phyloP scores from a whole-genome alignment of 2,113 vertebrate species.

The Centropristis striata region DNA sequence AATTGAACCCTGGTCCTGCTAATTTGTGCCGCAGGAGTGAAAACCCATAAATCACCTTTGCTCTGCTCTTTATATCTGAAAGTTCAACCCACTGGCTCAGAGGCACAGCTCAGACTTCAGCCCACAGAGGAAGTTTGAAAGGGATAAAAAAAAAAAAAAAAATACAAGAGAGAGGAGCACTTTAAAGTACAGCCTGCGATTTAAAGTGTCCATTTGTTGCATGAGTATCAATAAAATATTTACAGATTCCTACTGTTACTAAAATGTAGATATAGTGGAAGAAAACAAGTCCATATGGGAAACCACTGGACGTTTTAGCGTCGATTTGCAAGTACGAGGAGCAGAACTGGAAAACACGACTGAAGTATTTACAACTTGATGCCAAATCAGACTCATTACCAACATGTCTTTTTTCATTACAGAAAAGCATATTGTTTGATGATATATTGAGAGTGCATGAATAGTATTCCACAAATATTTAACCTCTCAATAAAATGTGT shows the following conservation, averaged over 20 bases:
- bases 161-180: not conserved
- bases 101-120: conserved; percentile 24
- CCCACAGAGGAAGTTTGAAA: not conserved
- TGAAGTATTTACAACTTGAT: too few relatives aligned
- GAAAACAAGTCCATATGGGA: not conserved
- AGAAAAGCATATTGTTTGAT: too few relatives aligned
- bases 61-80: conserved; percentile 38
- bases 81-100: conserved; percentile 35
- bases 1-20: conserved; percentile 57
- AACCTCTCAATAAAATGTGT: too few relatives aligned
- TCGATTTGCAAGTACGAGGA: too few relatives aligned
- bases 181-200: not conserved
- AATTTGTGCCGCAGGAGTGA: conserved; percentile 49
- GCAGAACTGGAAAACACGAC: too few relatives aligned
- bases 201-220: not conserved
- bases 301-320: not conserved
- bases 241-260: not conserved
- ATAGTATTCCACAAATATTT: too few relatives aligned
- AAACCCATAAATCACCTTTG: conserved; percentile 58
- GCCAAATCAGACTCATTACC: too few relatives aligned
- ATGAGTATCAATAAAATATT: conserved; percentile 11
- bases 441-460: too few relatives aligned
- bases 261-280: not conserved
- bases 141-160: not conserved
- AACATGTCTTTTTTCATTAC: too few relatives aligned